Base-by-base conservation (phyloP, 2,113 vertebrate species). In the Henicopernis longicauda region DNA sequence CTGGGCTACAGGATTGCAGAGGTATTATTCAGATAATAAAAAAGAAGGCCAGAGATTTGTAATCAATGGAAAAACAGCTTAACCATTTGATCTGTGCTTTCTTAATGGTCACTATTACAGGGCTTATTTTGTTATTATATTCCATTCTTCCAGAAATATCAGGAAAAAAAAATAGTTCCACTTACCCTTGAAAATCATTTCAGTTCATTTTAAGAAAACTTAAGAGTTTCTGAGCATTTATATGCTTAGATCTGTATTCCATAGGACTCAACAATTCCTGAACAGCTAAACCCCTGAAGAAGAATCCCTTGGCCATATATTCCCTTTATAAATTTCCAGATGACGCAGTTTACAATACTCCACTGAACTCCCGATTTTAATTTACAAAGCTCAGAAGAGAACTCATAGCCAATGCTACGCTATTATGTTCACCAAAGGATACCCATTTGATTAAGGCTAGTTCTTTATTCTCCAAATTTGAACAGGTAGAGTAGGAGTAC, bases 271-370 rank as follows among this genome's bases (percentile, higher is more conserved):
- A 58, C 54, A 82, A 63, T 79, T 90, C 58, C 86, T 50, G 45
- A 83, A 69, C 36, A 87, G 84, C 63, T 93, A 70, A 86, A 92
- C 73, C 67, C 70, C 76, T 70, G 70, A 74, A 94, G 90, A 90
- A 89, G 86, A 89, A 86, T 89, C 79, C 50, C 77, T 57, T 66
- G 86, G 89, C 88, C 34, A 58, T 54, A 47, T 76, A 93, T 86
- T 94, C 42, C 70, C 67, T 88, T 85, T 55, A 66, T 67, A 67
- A 93, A 96, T 62, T 94, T 77, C 92, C 61, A 89, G 72, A 76
- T 90, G 94, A 90, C 4, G 6, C 78, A 76, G 55, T 96, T 95
- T 81, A 78, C 87, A 95, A 58, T 34, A 89, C 70, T 89, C 63
- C 49, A n/a, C 55, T 81, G 91, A 89, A 92, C 82, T 84, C 34